Conservation (phyloP, 2,888 invertebrate genomes). For the Bombylius major region DNA sequence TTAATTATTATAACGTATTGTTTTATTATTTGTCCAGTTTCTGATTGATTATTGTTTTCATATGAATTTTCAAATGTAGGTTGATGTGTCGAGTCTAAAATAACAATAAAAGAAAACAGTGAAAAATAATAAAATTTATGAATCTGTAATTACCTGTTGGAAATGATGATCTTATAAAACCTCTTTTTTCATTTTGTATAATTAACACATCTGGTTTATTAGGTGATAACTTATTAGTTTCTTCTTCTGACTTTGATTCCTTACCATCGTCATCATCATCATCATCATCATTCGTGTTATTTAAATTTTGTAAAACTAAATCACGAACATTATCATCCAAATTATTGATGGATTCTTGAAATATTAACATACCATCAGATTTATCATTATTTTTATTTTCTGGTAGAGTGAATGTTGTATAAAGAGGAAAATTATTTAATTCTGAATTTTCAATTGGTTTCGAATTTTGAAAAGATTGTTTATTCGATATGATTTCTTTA, state of each 20-base stretch:
- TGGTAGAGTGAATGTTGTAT: background rate
- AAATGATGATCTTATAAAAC: background rate
- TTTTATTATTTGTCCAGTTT: constrained; percentile 20
- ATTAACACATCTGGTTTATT: constrained; percentile 5
- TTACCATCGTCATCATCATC: background rate
- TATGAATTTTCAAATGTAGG: too few relatives aligned
- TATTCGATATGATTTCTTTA: too few relatives aligned
- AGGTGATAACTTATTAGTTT: background rate
- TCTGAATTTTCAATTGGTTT: background rate
- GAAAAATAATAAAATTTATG: too few relatives aligned
- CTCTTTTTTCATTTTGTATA: constrained; percentile 1
- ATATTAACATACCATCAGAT: background rate
- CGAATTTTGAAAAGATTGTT: too few relatives aligned
- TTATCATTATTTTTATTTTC: background rate
- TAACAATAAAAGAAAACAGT: too few relatives aligned
- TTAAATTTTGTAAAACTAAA: background rate
- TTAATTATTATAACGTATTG: constrained; percentile 24
- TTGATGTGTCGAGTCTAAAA: too few relatives aligned
- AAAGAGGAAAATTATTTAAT: background rate
- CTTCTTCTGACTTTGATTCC: background rate
- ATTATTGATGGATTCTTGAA: background rate
- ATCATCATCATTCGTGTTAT: too few relatives aligned
- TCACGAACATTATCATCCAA: background rate
- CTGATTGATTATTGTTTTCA: constrained; percentile 13
- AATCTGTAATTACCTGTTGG: too few relatives aligned